phyloP scores from a whole-genome alignment of 2,888 invertebrate species.

The Syrista parreyssii region DNA sequence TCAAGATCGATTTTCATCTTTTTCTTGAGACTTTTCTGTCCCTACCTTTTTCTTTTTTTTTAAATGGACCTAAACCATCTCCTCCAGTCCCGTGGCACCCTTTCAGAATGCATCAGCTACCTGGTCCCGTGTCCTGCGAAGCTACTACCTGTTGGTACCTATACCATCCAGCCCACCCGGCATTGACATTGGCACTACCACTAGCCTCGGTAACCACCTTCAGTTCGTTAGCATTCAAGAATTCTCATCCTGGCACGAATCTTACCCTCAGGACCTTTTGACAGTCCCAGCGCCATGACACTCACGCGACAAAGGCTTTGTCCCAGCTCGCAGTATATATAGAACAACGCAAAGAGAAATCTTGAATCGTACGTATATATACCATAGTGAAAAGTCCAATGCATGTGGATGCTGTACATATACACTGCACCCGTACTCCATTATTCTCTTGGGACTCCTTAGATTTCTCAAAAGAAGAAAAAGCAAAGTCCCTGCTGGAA shows the following conservation, averaged over 20 bases:
- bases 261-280: background rate
- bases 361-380: background rate
- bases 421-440: background rate
- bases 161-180: constrained; percentile 3
- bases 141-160: constrained; percentile 16
- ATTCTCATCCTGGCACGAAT: constrained; percentile 10
- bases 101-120: constrained; percentile 14
- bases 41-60: constrained; percentile 2
- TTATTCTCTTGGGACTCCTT: background rate
- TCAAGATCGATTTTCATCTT: constrained; percentile 23
- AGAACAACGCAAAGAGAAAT: background rate
- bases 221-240: constrained; percentile 20
- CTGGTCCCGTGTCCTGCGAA: background rate
- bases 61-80: constrained; percentile 13
- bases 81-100: constrained; percentile 9
- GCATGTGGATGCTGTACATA: background rate
- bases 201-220: constrained; percentile 5
- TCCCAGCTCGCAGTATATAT: background rate
- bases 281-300: background rate
- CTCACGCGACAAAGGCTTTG: background rate
- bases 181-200: constrained; percentile 14
- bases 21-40: background rate
- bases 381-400: background rate
- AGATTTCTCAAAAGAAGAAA: background rate
- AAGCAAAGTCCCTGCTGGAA: background rate